Percentiles rank a stretch among this genome's conserved stretches.
phyloP scores from a whole-genome alignment of 1,140 invertebrate species.

The Aphelenchoides fujianensis region DNA sequence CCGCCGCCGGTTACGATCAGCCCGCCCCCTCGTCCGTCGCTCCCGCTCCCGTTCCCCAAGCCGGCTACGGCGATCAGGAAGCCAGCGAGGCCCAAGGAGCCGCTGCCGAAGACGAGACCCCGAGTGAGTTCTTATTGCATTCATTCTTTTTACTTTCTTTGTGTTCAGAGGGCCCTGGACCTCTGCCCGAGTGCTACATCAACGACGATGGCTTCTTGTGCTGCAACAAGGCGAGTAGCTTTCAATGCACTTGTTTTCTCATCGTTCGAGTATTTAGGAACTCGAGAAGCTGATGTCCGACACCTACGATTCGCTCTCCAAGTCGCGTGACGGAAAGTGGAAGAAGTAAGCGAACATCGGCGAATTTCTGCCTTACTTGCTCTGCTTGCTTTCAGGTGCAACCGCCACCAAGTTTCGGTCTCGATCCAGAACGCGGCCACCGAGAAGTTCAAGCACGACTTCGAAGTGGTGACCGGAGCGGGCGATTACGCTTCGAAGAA shows the following conservation, averaged over 20 bases:
- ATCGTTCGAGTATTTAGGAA: slow-evolving; percentile 29
- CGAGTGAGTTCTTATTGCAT: not conserved
- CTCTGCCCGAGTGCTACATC: slow-evolving; percentile 40
- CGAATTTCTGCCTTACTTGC: too few species aligned
- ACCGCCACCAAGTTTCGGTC: slow-evolving; percentile 44
- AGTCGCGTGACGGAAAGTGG: slow-evolving; percentile 33
- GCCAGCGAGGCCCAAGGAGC: not conserved
- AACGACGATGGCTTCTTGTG: slow-evolving; percentile 51
- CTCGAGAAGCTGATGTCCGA: slow-evolving; percentile 46
- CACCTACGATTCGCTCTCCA: slow-evolving; percentile 18
- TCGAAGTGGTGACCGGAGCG: slow-evolving; percentile 40
- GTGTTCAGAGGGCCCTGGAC: not conserved
- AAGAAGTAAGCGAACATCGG: too few species aligned
- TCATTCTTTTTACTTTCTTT: slow-evolving; percentile 4
- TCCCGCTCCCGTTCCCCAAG: slow-evolving; percentile 7
- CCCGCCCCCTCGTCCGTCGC: not conserved
- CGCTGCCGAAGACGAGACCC: not conserved
- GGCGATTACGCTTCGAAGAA: slow-evolving; percentile 41
- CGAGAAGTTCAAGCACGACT: slow-evolving; percentile 37
- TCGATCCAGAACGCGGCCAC: slow-evolving; percentile 35
- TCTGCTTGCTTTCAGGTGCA: too few species aligned
- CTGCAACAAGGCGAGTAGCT: slow-evolving; percentile 28
- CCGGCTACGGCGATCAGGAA: slow-evolving; percentile 1
- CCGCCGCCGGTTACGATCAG: not conserved
- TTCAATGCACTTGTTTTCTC: not conserved